A percentile compares a stretch with the other conserved stretches of the same genome.
These are phyloP conservation scores for Lordiphosa stackelbergi DNA, from an alignment of 1,140 invertebrate genomes.

Conservation along the genomic window DNA sequence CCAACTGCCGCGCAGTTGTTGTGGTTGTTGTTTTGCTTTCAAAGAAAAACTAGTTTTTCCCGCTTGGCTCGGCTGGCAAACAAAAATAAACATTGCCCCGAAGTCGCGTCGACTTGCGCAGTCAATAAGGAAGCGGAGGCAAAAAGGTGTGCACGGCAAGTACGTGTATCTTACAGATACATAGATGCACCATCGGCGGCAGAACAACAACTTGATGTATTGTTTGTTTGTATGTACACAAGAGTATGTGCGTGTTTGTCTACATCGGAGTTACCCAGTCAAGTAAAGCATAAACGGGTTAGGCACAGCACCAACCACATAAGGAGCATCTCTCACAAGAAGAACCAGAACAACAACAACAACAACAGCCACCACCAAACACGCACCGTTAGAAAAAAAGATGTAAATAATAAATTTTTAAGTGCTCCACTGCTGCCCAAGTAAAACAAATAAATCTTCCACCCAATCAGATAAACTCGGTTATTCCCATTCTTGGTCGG, in stretches of 20 bases:
- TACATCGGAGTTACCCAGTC: slow-evolving; percentile 53
- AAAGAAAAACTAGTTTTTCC: slow-evolving; percentile 67
- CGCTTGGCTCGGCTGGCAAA: slow-evolving; percentile 56
- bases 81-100: slow-evolving; percentile 72
- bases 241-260: slow-evolving; percentile 1
- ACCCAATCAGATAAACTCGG: slow-evolving; percentile 2
- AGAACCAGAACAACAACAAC: slow-evolving; percentile 27
- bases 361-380: slow-evolving; percentile 30
- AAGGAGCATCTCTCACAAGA: slow-evolving; percentile 36
- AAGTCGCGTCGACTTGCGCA: slow-evolving; percentile 25
- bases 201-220: slow-evolving; percentile 53
- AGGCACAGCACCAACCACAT: slow-evolving; percentile 32
- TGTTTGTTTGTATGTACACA: slow-evolving; percentile 56
- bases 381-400: slow-evolving; percentile 45
- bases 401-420: slow-evolving; percentile 41
- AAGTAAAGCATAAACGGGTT: slow-evolving; percentile 68
- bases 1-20: slow-evolving; percentile 41
- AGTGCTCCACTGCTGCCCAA: slow-evolving; percentile 15
- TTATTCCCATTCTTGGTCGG: slow-evolving; percentile 1
- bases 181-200: slow-evolving; percentile 40
- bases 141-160: slow-evolving; percentile 47
- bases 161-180: slow-evolving; percentile 66
- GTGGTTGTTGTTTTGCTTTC: slow-evolving; percentile 31
- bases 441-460: slow-evolving; percentile 14
- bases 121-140: slow-evolving; percentile 57